Conservation (phyloP, 2,888 invertebrate genomes). For the Xylota segnis region DNA sequence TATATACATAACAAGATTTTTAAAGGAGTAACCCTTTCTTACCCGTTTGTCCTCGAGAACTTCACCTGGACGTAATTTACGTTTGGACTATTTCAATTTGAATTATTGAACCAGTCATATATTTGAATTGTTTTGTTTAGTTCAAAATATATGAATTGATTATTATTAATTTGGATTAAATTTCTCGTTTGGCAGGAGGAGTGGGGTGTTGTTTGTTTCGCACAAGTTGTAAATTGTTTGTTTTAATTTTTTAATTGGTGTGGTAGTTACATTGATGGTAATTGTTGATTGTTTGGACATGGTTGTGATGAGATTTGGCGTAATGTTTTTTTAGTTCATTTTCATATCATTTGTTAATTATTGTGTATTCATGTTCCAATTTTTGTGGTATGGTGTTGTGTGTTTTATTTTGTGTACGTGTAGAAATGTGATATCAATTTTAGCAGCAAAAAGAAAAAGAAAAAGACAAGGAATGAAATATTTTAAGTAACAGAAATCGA, state of each 20-base stretch:
- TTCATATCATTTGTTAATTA: conserved; percentile 49
- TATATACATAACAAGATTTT: conserved; percentile 39
- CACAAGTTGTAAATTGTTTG: conserved; percentile 37
- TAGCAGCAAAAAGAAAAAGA: conserved; percentile 58
- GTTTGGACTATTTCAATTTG: conserved; percentile 61
- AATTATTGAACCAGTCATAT: conserved; percentile 62
- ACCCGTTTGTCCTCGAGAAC: conserved; percentile 97
- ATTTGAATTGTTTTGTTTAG: conserved; percentile 76
- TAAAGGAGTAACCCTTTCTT: conserved; percentile 83
- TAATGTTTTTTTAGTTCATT: conserved; percentile 30
- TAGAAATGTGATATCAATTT: conserved; percentile 68
- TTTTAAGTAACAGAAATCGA: conserved; percentile 43
- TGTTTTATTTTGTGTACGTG: conserved; percentile 73
- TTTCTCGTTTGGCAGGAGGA: conserved; percentile 16
- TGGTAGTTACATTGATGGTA: conserved; percentile 59
- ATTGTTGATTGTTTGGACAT: conserved; percentile 65
- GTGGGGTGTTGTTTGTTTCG: conserved; percentile 18
- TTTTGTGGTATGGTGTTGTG: conserved; percentile 73
- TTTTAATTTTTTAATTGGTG: conserved; percentile 19
- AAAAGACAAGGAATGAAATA: conserved; percentile 20
- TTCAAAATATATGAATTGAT: conserved; percentile 14
- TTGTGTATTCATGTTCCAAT: conserved; percentile 66
- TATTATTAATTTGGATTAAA: conserved; percentile 20
- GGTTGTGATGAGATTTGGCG: conserved; percentile 50
- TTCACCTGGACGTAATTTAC: conserved; percentile 95